Conservation (phyloP, 2,113 vertebrate genomes). For the Oreotragus oreotragus region DNA sequence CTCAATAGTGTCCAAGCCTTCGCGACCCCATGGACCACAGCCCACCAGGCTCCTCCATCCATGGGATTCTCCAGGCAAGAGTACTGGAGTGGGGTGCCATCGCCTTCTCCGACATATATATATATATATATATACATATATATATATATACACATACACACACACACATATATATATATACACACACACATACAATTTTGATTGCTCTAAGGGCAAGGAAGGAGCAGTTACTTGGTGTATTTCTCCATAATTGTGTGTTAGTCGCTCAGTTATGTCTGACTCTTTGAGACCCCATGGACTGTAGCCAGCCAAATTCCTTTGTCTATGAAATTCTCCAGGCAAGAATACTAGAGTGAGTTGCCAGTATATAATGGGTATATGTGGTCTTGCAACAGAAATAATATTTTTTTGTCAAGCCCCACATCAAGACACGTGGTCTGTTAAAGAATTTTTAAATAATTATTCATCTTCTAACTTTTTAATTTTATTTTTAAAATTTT, state of each 20-base stretch:
- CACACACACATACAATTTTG: not conserved
- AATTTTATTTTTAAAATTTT: not conserved
- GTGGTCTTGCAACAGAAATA: not conserved
- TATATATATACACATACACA: too few relatives aligned
- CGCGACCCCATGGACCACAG: too few relatives aligned
- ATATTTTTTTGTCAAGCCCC: not conserved
- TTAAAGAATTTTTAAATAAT: not conserved
- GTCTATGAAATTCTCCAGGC: not conserved
- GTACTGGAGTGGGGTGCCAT: too few relatives aligned
- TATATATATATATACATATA: too few relatives aligned
- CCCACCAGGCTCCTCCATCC: too few relatives aligned
- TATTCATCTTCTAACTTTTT: not conserved
- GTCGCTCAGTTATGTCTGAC: not conserved
- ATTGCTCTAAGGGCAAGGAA: not conserved
- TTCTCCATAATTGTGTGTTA: not conserved
- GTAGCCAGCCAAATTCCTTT: not conserved
- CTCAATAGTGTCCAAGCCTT: too few relatives aligned
- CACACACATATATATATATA: too few relatives aligned
- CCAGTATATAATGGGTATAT: not conserved
- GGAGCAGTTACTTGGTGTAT: not conserved
- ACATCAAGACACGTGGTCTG: not conserved
- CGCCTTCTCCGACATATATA: not conserved
- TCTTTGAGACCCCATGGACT: not conserved
- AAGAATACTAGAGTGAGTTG: not conserved
- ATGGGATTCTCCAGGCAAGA: too few relatives aligned